Base-by-base conservation (phyloP, 2,888 invertebrate species). In the Nomada fabriciana region DNA sequence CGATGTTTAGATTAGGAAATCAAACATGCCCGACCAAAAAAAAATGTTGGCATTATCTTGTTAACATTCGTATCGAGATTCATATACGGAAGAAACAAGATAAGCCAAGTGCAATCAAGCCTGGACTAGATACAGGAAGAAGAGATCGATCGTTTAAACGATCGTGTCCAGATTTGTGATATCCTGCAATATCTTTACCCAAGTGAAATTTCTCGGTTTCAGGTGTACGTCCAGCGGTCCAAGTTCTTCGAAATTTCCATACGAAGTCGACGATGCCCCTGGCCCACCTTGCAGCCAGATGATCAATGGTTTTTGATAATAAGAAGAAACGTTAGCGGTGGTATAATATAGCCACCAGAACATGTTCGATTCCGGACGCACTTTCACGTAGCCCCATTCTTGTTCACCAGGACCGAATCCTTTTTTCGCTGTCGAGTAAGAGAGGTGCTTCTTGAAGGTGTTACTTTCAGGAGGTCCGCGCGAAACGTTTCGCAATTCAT, bases 271-370 rank as follows among this genome's bases (percentile, higher is more conserved):
- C 0, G 97, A 97, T 0, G 96, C 96, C 86, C 96, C 98, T 0
- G 98, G 98, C 0, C 98, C 98, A 5, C 98, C 98, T 95, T 98
- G 97, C 15, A 98, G 94, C 98, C 98, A 98, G 74, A 98, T 96
- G n/a, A 98, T 94, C 42, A 98, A 94, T 0, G 98, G 98, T 57
- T 96, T 95, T 1, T 97, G 95, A 0, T 95, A 95, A 36, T 67
- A 86, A 4, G 80, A 81, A 10, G 90, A 85, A 0, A 96, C 96
- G 67, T 95, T 94, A 0, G 96, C 96, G 0, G 96, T 96, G 18
- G 97, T 97, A 91, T 97, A 96, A 91, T 97, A 98, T 52, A 98
- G 93, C 98, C 98, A 98, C 95, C 97, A 98, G 93, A 98, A 98
- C 96, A 97, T 97, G 88, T 97, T 96, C 0, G 97, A 97, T 0